Conservation (phyloP, 2,113 vertebrate species). For the Callorhinus ursinus region DNA sequence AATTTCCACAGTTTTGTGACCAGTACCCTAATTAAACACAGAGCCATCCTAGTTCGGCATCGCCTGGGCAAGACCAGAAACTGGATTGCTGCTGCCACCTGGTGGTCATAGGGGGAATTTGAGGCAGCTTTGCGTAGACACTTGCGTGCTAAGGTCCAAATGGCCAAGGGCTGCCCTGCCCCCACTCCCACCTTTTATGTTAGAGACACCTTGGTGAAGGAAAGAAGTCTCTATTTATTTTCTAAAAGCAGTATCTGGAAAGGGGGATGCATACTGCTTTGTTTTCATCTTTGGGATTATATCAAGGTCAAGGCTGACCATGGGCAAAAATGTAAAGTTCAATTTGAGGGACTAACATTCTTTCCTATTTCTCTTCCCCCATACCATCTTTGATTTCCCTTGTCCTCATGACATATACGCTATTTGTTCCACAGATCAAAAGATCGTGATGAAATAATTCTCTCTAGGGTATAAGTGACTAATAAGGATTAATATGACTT, state of each 20-base stretch:
- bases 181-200: accelerated
- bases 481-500: neutral
- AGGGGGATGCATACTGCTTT: neutral
- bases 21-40: neutral
- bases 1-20: neutral
- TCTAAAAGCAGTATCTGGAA: neutral
- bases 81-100: constrained; percentile 75
- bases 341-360: neutral
- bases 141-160: accelerated
- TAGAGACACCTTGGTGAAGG: neutral
- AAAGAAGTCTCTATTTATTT: neutral
- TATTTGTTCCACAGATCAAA: neutral
- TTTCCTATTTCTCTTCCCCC: neutral
- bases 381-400: neutral
- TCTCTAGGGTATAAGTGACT: neutral
- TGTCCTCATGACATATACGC: neutral
- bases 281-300: neutral
- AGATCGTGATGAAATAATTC: neutral
- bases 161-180: neutral
- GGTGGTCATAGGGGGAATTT: neutral
- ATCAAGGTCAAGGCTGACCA: constrained; percentile 7
- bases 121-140: neutral
- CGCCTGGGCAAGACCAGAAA: neutral
- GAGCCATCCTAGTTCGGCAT: neutral
- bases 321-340: neutral